Conservation (phyloP, 1,140 invertebrate genomes). For the Bombus pyrosoma region DNA sequence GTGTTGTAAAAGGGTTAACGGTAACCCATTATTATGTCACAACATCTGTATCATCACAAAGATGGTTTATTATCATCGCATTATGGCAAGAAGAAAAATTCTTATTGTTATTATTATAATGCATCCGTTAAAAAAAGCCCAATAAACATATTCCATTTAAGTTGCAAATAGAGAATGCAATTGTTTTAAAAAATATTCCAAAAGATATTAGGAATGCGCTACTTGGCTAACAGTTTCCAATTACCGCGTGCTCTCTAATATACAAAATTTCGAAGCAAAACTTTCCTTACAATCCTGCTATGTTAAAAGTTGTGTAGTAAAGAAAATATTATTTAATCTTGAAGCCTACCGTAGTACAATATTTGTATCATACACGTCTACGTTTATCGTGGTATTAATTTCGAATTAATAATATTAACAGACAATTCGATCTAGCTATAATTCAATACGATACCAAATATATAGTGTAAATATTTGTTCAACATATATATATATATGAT, state of each 20-base stretch:
- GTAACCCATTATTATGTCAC: not conserved
- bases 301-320: not conserved
- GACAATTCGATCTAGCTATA: too few species aligned
- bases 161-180: not conserved
- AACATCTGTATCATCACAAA: not conserved
- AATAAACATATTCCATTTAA: not conserved
- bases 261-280: too few species aligned
- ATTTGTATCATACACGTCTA: too few species aligned
- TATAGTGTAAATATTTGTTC: too few species aligned
- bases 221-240: too few species aligned
- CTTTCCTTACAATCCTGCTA: not conserved
- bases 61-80: not conserved
- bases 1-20: not conserved
- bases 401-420: too few species aligned
- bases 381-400: too few species aligned
- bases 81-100: not conserved
- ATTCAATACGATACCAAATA: too few species aligned
- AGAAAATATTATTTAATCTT: not conserved
- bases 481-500: too few species aligned
- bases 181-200: not conserved
- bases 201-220: not conserved
- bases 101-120: too few species aligned
- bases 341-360: too few species aligned
- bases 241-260: too few species aligned
- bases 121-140: not conserved